Percentiles rank a stretch among this genome's conserved stretches.
Evolutionary conservation across 2,113 vertebrate genomes (phyloP).

Genomic region (Gadus chalcogrammus): DNA sequence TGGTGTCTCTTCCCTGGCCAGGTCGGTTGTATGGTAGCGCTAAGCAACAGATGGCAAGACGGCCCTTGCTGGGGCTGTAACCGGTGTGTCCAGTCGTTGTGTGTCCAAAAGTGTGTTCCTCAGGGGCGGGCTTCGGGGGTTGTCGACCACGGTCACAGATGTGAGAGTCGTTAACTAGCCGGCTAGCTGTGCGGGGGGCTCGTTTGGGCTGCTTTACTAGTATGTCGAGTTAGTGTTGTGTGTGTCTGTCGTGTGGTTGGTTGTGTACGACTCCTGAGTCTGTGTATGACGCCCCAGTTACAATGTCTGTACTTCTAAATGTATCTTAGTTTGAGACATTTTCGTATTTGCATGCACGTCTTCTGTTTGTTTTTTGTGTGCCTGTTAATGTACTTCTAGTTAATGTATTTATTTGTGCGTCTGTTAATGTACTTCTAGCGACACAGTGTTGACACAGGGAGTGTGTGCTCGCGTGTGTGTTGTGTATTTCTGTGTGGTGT

Average conservation of each 20-base stretch:
- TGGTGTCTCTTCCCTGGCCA: neutral
- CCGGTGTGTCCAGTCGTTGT: conserved; percentile 15
- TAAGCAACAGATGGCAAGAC: conserved; percentile 46
- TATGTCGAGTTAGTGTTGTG: neutral
- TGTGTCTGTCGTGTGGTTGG: conserved; percentile 4
- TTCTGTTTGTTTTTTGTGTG: neutral
- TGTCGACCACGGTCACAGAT: conserved; percentile 45
- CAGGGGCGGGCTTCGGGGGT: conserved; percentile 5
- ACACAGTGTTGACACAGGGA: too few species aligned
- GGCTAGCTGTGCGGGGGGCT: neutral
- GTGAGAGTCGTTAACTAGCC: neutral
- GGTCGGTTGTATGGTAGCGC: neutral
- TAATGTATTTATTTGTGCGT: too few species aligned
- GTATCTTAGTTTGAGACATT: neutral
- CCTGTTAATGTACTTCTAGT: too few species aligned
- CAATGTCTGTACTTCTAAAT: too few species aligned
- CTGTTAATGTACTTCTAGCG: too few species aligned
- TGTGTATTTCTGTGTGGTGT: neutral
- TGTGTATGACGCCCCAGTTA: too few species aligned
- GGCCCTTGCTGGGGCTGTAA: conserved; percentile 38
- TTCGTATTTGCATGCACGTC: neutral
- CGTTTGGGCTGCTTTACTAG: neutral
- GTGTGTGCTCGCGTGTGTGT: neutral
- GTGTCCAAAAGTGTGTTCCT: neutral
- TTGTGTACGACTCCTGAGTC: neutral